Percentiles rank a stretch among this genome's conserved stretches.
Evolutionary conservation across 92 coral and sea anemone genomes (phyloP).

Genomic region (Umimayanthus kanabou): DNA sequence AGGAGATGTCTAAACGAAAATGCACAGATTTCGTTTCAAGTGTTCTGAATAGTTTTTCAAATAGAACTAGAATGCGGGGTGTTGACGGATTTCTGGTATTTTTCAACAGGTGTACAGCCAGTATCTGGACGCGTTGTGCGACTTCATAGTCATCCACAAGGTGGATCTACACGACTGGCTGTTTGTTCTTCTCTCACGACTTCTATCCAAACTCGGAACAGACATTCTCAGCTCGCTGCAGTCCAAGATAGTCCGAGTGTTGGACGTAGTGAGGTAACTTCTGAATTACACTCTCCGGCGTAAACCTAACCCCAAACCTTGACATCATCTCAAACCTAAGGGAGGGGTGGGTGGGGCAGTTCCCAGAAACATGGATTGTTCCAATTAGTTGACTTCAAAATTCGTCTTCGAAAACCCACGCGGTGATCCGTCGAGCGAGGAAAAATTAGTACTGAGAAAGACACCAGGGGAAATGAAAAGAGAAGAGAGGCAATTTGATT

Average conservation of each 20-base stretch:
- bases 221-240: conserved; percentile 90
- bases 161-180: conserved; percentile 98
- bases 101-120: conserved; percentile 84
- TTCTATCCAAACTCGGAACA: conserved; percentile 90
- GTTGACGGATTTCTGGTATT: neutral
- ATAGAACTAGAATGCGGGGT: too few species aligned
- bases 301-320: neutral
- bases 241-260: conserved; percentile 90
- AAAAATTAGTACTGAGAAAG: too few species aligned
- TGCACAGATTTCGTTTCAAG: too few species aligned
- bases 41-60: too few species aligned
- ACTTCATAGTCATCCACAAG: conserved; percentile 94
- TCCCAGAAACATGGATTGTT: too few species aligned
- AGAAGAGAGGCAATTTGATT: too few species aligned
- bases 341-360: too few species aligned
- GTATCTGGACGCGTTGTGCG: conserved; percentile 91
- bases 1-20: too few species aligned
- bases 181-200: conserved; percentile 90
- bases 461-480: too few species aligned
- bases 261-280: conserved; percentile 91
- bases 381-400: neutral
- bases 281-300: neutral
- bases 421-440: too few species aligned
- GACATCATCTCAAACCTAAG: too few species aligned
- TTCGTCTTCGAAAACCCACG: too few species aligned